These are phyloP conservation scores for Tethea ocularis DNA, from an alignment of 2,888 invertebrate species.

Conservation along the genomic window DNA sequence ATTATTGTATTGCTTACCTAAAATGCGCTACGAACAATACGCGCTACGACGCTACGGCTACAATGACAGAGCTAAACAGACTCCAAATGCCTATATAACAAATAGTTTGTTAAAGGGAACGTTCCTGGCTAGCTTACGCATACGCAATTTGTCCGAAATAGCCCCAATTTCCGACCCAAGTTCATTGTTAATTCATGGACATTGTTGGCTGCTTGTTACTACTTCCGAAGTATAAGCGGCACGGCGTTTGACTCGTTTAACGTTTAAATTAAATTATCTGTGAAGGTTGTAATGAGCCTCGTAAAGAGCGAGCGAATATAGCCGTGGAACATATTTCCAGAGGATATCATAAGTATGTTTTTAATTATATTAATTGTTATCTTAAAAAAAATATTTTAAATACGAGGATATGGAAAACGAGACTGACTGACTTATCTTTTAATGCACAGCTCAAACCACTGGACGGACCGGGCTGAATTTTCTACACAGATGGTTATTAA, in stretches of 20 bases:
- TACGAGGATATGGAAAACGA: too few relatives aligned
- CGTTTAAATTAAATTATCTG: conserved; percentile 46
- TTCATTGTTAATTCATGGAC: conserved; percentile 71
- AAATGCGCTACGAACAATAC: conserved; percentile 33
- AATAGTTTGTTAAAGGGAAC: conserved; percentile 50
- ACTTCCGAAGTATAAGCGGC: conserved; percentile 45
- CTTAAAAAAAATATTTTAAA: too few relatives aligned
- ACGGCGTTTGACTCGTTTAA: conserved; percentile 41
- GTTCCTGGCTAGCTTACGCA: conserved; percentile 34
- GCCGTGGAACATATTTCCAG: too few relatives aligned
- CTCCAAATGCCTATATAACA: conserved; percentile 35
- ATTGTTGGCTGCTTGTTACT: conserved; percentile 56
- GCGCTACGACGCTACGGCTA: too few relatives aligned
- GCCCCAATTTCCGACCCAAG: conserved; percentile 51
- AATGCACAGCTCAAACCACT: too few relatives aligned
- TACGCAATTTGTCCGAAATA: conserved; percentile 56
- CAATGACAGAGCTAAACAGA: conserved; percentile 38
- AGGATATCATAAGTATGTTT: too few relatives aligned
- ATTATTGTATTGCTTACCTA: not conserved
- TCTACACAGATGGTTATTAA: too few relatives aligned
- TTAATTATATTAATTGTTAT: too few relatives aligned
- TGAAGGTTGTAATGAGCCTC: conserved; percentile 13
- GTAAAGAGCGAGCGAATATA: not conserved
- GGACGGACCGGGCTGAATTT: too few relatives aligned
- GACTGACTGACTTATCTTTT: too few relatives aligned